phyloP scores from a whole-genome alignment of 2,113 vertebrate species.

The Zootoca vivipara region DNA sequence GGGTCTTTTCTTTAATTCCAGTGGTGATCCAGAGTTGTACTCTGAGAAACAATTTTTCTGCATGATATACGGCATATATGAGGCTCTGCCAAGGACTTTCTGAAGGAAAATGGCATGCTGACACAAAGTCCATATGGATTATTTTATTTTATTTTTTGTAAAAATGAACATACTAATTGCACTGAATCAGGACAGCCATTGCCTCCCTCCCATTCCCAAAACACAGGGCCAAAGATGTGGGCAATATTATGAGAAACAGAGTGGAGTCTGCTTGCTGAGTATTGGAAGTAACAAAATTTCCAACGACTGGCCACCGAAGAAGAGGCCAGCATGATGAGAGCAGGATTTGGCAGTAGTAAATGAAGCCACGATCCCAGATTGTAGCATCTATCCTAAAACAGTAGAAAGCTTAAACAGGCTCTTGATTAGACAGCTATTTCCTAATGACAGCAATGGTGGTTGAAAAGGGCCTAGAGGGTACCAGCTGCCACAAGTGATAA shows the following conservation, averaged over 20 bases:
- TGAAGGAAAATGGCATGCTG: too few relatives aligned
- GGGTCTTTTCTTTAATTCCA: not conserved
- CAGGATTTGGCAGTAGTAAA: not conserved
- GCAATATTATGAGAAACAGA: too few relatives aligned
- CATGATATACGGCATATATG: too few relatives aligned
- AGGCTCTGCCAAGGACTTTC: too few relatives aligned
- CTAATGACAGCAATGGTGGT: not conserved
- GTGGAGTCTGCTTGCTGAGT: not conserved
- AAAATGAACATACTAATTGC: too few relatives aligned
- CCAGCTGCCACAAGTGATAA: not conserved
- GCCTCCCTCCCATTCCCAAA: too few relatives aligned
- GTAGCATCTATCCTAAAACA: not conserved
- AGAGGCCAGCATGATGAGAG: not conserved
- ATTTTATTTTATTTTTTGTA: too few relatives aligned
- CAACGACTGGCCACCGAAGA: not conserved
- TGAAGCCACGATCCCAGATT: not conserved
- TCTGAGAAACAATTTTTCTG: not conserved
- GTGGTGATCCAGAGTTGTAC: not conserved
- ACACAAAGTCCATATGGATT: too few relatives aligned
- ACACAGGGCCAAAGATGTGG: too few relatives aligned
- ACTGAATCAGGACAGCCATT: too few relatives aligned
- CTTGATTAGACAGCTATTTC: not conserved
- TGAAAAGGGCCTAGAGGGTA: not conserved
- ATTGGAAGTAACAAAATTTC: not conserved
- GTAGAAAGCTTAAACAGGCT: not conserved